Evolutionary conservation across 1,140 invertebrate species (phyloP), one percentile per base, ranked within the genome.

Genomic region (Littorina saxatilis): DNA sequence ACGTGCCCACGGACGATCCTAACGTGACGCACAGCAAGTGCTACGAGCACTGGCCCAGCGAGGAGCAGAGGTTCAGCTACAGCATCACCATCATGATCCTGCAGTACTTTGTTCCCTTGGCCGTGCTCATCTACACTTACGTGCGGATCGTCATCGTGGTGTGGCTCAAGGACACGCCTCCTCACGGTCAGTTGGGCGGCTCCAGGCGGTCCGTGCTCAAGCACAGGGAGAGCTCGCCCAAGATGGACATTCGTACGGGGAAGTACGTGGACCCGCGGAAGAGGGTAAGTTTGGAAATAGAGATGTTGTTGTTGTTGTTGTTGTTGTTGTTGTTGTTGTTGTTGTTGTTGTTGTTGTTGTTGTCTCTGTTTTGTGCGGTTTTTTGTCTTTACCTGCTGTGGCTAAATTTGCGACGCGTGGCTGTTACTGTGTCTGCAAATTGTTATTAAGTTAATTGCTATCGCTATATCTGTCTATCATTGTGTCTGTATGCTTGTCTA

Each of bases 41-140:
- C 74, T 82, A 87, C 66, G 90, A 91, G 75, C 52, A 52, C 5
- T 90, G 91, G 92, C 80, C 87, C 15, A 83, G 85, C 7, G 82
- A 87, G 55, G 72, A 83, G 23, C 93, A 95, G 79, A 91, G 93
- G 58, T 94, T 95, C 83, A 94, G 95, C 80, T 98, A 98, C 92
- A 95, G 95, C 0, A 94, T 95, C 79, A 94, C 95, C 0, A 92
- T 98, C 43, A 94, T 98, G 93, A 92, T 95, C 20, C 93, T 98
- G 20, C 97, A 98, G 92, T 98, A 97, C 90, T 94, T 96, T 58
- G 93, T 98, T 66, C 97, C 97, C 0, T 92, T 98, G 61, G 88
- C 94, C 4, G 96, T 98, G n/a, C 94, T 99, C 1, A 92, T 97
- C 27, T 96, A 96, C 90, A 97, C 97, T 0, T 99, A 99, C 89